Conservation (phyloP, 2,797 vertebrate species). For the Sarcophilus harrisii region DNA sequence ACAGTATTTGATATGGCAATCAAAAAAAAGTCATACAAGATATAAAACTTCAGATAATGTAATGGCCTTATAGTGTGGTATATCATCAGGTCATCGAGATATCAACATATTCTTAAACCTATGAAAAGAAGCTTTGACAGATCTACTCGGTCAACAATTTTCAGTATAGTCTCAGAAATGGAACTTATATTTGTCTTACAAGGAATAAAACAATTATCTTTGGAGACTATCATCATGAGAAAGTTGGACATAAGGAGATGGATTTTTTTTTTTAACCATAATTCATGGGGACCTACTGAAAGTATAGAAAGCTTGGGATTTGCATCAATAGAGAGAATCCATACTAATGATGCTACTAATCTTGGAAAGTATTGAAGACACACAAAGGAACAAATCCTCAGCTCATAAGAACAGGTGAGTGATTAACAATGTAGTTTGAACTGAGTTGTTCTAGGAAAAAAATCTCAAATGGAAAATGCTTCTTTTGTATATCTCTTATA, state of each 20-base stretch:
- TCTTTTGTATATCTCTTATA: not conserved
- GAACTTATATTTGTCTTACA: not conserved
- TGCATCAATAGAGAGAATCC: not conserved
- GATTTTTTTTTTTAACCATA: not conserved
- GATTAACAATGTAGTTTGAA: not conserved
- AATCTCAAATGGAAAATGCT: not conserved
- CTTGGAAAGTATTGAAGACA: not conserved
- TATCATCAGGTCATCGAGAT: not conserved
- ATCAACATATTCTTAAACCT: not conserved
- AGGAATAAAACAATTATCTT: not conserved
- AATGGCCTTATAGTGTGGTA: not conserved
- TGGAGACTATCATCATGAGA: not conserved
- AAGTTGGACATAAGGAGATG: not conserved
- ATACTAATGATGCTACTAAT: not conserved
- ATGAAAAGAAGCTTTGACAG: not conserved
- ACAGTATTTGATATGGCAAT: not conserved
- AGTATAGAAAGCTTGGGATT: not conserved
- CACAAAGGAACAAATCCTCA: not conserved
- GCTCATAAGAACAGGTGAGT: not conserved
- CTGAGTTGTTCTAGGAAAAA: not conserved
- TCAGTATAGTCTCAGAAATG: not conserved
- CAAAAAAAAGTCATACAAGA: not conserved
- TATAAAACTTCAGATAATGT: not conserved
- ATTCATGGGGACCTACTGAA: not conserved
- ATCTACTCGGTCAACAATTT: not conserved